Evolutionary conservation across 1,140 invertebrate species (phyloP), one percentile per base, ranked within the genome.

Genomic region (Nasonia giraulti): DNA sequence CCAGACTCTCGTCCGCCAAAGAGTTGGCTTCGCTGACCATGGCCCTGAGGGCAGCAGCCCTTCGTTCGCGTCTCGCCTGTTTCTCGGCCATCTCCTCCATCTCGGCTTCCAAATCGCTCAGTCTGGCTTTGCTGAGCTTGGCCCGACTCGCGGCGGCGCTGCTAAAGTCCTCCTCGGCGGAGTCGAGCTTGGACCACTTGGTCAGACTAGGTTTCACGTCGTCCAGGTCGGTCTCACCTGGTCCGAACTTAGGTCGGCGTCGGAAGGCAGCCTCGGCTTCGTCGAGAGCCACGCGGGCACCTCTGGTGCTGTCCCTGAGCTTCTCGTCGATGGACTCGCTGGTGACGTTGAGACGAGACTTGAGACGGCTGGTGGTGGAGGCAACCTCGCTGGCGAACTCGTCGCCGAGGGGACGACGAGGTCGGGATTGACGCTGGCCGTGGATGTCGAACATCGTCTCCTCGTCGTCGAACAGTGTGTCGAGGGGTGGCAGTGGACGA

Each of bases 21-120:
- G 85, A 71, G 0, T 85, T 87, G 20, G 86, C 91, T 47, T 94
- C 93, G 80, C 89, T 92, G 37, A 94, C 90, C 33, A 94, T 47
- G 7, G 93, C 92, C 11, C 90, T 88, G 0, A 94, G 90, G 0
- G 92, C 90, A 1, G 92, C 91, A 8, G 90, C 89, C 2, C 93
- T 89, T 27, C 90, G 90, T 66, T 94, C 93, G 8, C 93, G 87
- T 23, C 92, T 92, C 10, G 93, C 93, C 44, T 93, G 91, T 37
- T 91, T 91, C 62, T 93, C 92, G 0, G 91, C 92, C 71, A 94
- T 82, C 80, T 93, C 92, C 47, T 94, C 93, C 90, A 94, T 92
- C 83, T 94, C 94, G 2, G 87, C 89, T 77, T 94, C 93, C 8
- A 94, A 86, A n/a, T 94, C 93, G 12, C 89, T 87, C 0, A 94